Conservation (phyloP, 2,888 invertebrate species). For the Hirtodrosophila duncani region DNA sequence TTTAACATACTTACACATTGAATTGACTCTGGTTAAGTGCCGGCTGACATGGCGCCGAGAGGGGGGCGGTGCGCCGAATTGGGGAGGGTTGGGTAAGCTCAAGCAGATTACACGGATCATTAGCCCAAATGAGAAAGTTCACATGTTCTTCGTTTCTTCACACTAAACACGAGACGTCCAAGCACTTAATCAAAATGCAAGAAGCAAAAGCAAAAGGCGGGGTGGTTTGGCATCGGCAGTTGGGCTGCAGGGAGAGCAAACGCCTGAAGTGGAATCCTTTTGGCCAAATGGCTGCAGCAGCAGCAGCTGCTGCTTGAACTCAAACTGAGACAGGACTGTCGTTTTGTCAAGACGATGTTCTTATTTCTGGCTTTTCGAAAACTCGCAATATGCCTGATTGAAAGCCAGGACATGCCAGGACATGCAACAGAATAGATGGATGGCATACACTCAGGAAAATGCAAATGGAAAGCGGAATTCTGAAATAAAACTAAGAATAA, state of each 20-base stretch:
- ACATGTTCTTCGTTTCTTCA: conserved; percentile 43
- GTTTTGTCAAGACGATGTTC: no score
- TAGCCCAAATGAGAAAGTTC: conserved; percentile 66
- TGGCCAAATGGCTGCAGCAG: conserved; percentile 22
- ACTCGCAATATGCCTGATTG: conserved; percentile 65
- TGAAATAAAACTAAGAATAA: no score
- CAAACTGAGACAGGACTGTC: no score
- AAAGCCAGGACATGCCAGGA: conserved; percentile 44
- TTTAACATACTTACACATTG: no score
- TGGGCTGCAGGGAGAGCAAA: background rate
- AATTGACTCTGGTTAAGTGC: no score
- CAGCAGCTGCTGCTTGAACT: conserved; percentile 10
- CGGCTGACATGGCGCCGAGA: no score
- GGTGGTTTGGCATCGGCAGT: conserved; percentile 5
- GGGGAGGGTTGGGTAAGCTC: conserved; percentile 10
- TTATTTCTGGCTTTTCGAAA: no score
- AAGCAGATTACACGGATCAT: conserved; percentile 65
- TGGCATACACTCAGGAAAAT: no score
- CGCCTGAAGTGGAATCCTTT: background rate
- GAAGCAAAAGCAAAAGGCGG: conserved; percentile 6
- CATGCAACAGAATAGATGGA: conserved; percentile 17
- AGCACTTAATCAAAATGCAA: conserved; percentile 66
- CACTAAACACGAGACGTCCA: conserved; percentile 57
- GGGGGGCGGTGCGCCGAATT: background rate
- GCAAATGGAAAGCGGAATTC: no score